A percentile compares a stretch with the other conserved stretches of the same genome.
Conservation (phyloP, 2,797 vertebrate genomes). For the Megalops cyprinoides region DNA sequence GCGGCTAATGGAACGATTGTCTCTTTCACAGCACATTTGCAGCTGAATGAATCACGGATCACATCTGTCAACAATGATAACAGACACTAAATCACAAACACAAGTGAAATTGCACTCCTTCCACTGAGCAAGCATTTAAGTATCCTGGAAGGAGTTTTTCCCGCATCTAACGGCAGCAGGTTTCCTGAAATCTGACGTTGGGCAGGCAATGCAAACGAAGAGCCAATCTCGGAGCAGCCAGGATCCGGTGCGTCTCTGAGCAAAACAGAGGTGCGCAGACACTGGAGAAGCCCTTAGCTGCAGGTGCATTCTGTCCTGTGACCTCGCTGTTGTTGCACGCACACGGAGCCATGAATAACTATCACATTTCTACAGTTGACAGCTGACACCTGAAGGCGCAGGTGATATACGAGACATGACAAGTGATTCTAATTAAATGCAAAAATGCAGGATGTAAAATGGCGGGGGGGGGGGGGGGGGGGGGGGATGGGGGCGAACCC, state of each 20-base stretch:
- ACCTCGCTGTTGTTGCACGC: conserved; percentile 77
- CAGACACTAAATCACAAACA: neutral
- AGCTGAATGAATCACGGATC: neutral
- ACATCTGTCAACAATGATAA: conserved; percentile 14
- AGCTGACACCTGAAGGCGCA: conserved; percentile 80
- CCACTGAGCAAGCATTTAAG: neutral
- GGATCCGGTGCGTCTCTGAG: no score
- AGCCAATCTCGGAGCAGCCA: no score
- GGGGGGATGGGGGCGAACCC: conserved; percentile 80
- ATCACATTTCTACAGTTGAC: conserved; percentile 82
- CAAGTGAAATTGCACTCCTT: neutral
- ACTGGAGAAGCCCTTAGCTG: no score
- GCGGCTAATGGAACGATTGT: neutral
- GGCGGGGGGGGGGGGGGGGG: conserved; percentile 79
- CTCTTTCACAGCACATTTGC: neutral
- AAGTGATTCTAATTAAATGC: conserved; percentile 85
- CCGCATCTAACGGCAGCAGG: neutral
- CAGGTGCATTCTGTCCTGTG: conserved; percentile 74
- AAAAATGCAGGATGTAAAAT: conserved; percentile 80
- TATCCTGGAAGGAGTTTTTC: neutral
- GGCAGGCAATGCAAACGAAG: no score
- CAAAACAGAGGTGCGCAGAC: no score
- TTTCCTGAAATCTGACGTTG: neutral
- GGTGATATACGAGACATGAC: conserved; percentile 86
- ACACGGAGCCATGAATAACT: conserved; percentile 79